phyloP scores from a whole-genome alignment of 1,140 invertebrate species.

The Nasonia vitripennis region DNA sequence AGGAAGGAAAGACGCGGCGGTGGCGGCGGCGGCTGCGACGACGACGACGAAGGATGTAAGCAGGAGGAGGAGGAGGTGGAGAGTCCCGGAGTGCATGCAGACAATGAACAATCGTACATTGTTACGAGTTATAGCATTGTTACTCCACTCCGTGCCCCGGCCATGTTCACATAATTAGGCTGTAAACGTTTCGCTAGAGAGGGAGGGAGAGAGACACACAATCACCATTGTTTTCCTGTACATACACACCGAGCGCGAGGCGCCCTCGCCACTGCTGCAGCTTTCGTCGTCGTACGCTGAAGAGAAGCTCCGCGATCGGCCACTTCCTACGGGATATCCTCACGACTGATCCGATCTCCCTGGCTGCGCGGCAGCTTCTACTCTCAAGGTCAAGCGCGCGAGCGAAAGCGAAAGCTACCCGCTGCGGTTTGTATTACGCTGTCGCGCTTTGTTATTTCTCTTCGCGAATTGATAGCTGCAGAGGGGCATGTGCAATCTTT shows the following conservation, averaged over 20 bases:
- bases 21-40: too few species aligned
- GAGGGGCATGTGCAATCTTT: neutral
- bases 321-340: constrained; percentile 21
- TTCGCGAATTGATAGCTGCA: neutral
- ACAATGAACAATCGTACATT: constrained; percentile 77
- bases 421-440: neutral
- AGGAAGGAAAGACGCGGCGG: neutral
- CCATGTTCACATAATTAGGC: constrained; percentile 76
- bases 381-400: constrained; percentile 33
- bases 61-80: constrained; percentile 50
- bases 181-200: constrained; percentile 72
- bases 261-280: constrained; percentile 14
- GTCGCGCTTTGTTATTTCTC: too few species aligned
- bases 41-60: constrained; percentile 24
- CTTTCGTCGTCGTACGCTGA: neutral
- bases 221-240: constrained; percentile 73
- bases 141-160: constrained; percentile 69
- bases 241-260: constrained; percentile 47
- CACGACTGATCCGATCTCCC: constrained; percentile 14
- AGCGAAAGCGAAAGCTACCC: constrained; percentile 41
- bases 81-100: constrained; percentile 56
- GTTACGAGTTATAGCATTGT: constrained; percentile 76
- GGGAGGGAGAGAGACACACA: constrained; percentile 62
- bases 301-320: neutral
- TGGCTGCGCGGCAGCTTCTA: neutral